Base-by-base conservation (phyloP, 1,140 invertebrate species). In the Patella vulgata region DNA sequence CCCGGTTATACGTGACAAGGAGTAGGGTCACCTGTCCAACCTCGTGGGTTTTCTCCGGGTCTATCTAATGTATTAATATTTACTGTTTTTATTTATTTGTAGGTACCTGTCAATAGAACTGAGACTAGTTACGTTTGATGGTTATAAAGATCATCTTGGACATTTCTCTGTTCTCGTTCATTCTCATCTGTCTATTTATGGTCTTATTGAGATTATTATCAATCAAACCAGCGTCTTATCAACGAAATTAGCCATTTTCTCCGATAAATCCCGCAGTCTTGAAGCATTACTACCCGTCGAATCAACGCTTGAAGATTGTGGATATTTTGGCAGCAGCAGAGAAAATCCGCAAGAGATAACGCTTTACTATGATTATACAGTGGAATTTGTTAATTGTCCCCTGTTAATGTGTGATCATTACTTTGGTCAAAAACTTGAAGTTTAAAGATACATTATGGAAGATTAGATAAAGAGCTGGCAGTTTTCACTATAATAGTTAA, bases 401-500 rank as follows among this genome's bases (percentile, higher is more conserved):
- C 59, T 82, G n/a, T 52, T 82, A 19, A 51, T 81, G 21, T 80
- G 74, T 68, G 81, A 82, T 58, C 74, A 81, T 68, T 82, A 82
- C 51, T 81, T 82, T 68, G 71, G 70, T 1, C 56, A 68, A 31
- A 66, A 66, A 27, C 25, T 58, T 27, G 19, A 60, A 31, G 31
- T 43, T 1, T 50, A 43, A 59, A n/a, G n/a, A n/a, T n/a, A n/a
- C n/a, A n/a, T n/a, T n/a, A n/a, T n/a, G n/a, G n/a, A n/a, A n/a
- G n/a, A n/a, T n/a, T n/a, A n/a, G n/a, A n/a, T n/a, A n/a, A n/a
- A n/a, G n/a, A n/a, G n/a, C n/a, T n/a, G n/a, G n/a, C n/a, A n/a
- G n/a, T n/a, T n/a, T n/a, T n/a, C n/a, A n/a, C n/a, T n/a, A n/a
- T n/a, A n/a, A n/a, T n/a, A n/a, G n/a, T n/a, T n/a, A n/a, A n/a